Base-by-base conservation (phyloP, 2,888 invertebrate species). In the Pheosia tremula region DNA sequence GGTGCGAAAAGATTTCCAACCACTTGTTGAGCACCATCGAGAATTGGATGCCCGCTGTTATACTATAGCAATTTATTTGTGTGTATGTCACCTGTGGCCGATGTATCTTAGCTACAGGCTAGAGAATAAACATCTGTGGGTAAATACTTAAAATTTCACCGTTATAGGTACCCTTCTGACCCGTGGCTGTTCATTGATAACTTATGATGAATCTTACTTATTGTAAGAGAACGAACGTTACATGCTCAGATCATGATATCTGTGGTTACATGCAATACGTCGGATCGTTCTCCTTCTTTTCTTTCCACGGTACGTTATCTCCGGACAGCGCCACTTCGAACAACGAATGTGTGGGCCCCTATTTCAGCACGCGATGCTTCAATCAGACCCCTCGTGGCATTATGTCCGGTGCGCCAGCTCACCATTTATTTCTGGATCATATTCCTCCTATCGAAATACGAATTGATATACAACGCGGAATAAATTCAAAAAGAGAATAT, bases 341-440 rank as follows among this genome's bases (percentile, higher is more conserved):
- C 38, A 50, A 64, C 53, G 54, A 61, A 62, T 56, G 38, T 66
- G 57, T 58, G 72, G 77, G 72, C 67, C 72, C 73, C 73, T 66
- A 63, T 63, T 45, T 57, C 60, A 66, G 60, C 66, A 72, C 66
- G 69, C 63, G 61, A 67, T 63, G 61, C 63, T 65, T 57, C 61
- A 63, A 55, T 52, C 64, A 62, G 68, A 62, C 69, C 77, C 77
- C 76, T 75, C 72, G 50, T 62, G 57, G 47, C 62, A 64, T 61
- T 59, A 72, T 74, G 70, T 75, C 81, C 75, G 77, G 74, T 72
- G 65, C 61, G 64, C 74, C 69, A 74, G 71, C 79, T 75, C 71
- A 75, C 58, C 62, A 77, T 78, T 74, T 82, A 83, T 82, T 76
- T 84, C 79, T 78, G 77, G 78, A 79, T 24, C 69, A 68, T 69